Evolutionary conservation across 2,113 vertebrate species (phyloP).

Genomic region (Oryctolagus cuniculus): DNA sequence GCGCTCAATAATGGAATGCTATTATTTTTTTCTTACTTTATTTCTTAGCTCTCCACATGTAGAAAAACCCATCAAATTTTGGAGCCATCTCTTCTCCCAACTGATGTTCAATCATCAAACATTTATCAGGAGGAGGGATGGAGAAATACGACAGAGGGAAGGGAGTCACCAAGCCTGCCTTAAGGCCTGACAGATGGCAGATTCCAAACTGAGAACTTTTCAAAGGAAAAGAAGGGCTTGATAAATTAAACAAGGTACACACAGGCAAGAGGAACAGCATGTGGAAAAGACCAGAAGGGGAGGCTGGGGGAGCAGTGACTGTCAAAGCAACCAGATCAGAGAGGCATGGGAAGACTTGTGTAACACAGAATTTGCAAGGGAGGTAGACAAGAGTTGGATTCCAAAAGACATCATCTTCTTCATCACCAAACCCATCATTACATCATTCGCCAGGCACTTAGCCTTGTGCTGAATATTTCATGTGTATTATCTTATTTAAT

Average conservation of each 20-base stretch:
- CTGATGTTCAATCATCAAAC: not conserved
- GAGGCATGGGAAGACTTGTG: not conserved
- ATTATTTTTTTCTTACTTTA: not conserved
- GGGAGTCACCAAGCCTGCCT: not conserved
- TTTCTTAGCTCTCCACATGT: not conserved
- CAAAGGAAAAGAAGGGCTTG: conserved; percentile 10
- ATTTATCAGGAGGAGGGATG: not conserved
- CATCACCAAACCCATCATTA: not conserved
- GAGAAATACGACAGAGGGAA: not conserved
- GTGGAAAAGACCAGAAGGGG: not conserved
- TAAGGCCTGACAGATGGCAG: not conserved
- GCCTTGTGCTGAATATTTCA: not conserved
- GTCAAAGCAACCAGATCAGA: not conserved
- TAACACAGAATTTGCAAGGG: not conserved
- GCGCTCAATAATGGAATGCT: not conserved
- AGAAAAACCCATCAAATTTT: conserved; percentile 19
- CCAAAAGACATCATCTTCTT: not conserved
- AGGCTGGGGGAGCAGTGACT: not conserved
- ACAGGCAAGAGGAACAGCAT: not conserved
- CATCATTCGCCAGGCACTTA: not conserved
- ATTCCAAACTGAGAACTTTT: not conserved
- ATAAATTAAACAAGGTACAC: not conserved
- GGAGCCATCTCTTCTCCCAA: not conserved
- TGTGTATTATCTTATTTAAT: not conserved
- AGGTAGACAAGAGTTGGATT: not conserved